Evolutionary conservation across 2,113 vertebrate genomes (phyloP), one percentile per base, ranked within the genome.

Genomic region (Aptenodytes forsteri): DNA sequence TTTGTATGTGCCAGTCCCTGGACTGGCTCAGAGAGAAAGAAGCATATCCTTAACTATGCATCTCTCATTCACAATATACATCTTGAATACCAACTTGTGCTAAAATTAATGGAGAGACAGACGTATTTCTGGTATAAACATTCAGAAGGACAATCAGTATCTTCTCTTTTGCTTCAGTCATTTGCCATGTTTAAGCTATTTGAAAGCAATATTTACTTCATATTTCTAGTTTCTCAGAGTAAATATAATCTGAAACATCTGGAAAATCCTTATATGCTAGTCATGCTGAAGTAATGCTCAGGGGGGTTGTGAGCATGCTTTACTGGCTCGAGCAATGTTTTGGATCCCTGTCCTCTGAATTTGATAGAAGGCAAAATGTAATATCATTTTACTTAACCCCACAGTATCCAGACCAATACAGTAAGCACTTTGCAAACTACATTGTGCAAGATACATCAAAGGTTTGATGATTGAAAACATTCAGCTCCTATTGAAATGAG

Each of bases 231-330:
- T 94, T 90, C 89, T 84, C 93, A 91, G 84, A 86, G 91, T 93
- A 96, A 97, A 93, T 91, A 93, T 91, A 97, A 96, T 95, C 79
- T 90, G 91, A 97, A 97, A 93, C 96, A 97, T 94, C 93, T 96
- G 95, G 95, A 92, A 94, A 97, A 95, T 58, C 81, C 71, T 96
- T 62, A 66, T 22, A 17, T 2, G 16, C 93, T 97, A 44, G 80
- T 86, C 86, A 91, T 54, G 88, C 83, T 91, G 85, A 86, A 94
- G 77, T 85, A 95, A 98, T 98, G 98, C 87, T 93, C 98, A 92
- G 97, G 97, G 87, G 95, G 87, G 65, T 25, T 91, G 78, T 52
- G 92, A 96, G 62, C 87, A 46, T 91, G 92, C 91, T 91, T 91
- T 49, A 59, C 72, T 93, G 91, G 94, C 96, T 89, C 52, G 1